A percentile compares a stretch with the other conserved stretches of the same genome.
These are phyloP conservation scores for Standfussiana lucernea DNA, from an alignment of 2,888 invertebrate species.

Conservation along the genomic window DNA sequence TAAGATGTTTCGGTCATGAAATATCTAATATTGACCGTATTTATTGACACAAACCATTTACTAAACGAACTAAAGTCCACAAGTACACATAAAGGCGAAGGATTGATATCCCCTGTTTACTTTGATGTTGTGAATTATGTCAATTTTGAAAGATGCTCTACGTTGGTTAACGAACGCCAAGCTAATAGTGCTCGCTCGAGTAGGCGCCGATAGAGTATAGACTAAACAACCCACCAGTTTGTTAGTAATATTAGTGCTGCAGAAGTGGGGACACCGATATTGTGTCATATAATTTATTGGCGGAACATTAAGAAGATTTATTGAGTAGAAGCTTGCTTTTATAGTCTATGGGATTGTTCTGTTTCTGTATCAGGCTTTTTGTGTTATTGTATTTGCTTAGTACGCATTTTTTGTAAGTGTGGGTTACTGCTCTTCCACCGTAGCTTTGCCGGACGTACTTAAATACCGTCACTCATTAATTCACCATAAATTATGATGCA, in stretches of 20 bases:
- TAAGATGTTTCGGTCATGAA: slow-evolving; percentile 38
- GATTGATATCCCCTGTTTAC: slow-evolving; percentile 51
- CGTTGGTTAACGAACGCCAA: slow-evolving; percentile 44
- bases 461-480: neutral
- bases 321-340: slow-evolving; percentile 36
- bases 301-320: slow-evolving; percentile 41
- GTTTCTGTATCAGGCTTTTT: slow-evolving; percentile 9
- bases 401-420: slow-evolving; percentile 4
- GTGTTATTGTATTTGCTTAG: slow-evolving; percentile 11
- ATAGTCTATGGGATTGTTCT: slow-evolving; percentile 16
- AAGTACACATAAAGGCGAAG: slow-evolving; percentile 28
- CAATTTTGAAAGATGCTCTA: slow-evolving; percentile 54
- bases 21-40: slow-evolving; percentile 29
- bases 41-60: slow-evolving; percentile 28
- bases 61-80: slow-evolving; percentile 47
- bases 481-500: neutral
- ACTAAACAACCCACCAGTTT: slow-evolving; percentile 49
- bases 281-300: slow-evolving; percentile 44
- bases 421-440: neutral
- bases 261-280: slow-evolving; percentile 35
- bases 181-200: slow-evolving; percentile 30
- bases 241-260: slow-evolving; percentile 24
- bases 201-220: slow-evolving; percentile 46
- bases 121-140: slow-evolving; percentile 60
- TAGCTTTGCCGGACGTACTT: neutral